Percentiles rank a stretch among this genome's conserved stretches.
These are phyloP conservation scores for Pherbina coryleti DNA, from an alignment of 2,888 invertebrate species.

Conservation along the genomic window DNA sequence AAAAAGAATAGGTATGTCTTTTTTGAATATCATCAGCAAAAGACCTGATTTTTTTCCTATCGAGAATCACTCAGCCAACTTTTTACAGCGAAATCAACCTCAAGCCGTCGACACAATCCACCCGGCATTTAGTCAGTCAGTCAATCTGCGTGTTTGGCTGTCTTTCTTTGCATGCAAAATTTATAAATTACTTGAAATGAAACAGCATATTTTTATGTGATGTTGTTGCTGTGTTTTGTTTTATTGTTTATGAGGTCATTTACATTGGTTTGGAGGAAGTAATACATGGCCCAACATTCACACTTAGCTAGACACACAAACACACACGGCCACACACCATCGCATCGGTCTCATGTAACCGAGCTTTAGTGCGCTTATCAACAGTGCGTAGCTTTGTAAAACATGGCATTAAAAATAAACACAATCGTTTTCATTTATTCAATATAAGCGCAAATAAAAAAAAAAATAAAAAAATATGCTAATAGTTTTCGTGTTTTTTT, in stretches of 20 bases:
- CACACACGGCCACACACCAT: too few species aligned
- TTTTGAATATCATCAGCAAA: too few species aligned
- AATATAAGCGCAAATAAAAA: not conserved
- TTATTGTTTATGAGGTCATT: slow-evolving; percentile 15
- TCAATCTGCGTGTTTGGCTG: not conserved
- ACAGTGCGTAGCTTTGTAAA: slow-evolving; percentile 10
- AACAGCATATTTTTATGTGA: not conserved
- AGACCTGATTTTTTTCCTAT: too few species aligned
- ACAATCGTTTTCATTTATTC: not conserved
- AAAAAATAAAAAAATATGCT: slow-evolving; percentile 1
- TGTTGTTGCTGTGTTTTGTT: slow-evolving; percentile 15
- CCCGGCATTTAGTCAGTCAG: not conserved
- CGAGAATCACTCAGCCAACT: too few species aligned
- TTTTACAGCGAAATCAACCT: not conserved
- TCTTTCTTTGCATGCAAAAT: slow-evolving; percentile 12
- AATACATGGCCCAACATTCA: too few species aligned
- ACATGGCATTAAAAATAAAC: slow-evolving; percentile 8
- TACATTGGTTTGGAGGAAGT: not conserved
- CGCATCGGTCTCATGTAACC: slow-evolving; percentile 6
- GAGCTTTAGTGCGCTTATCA: slow-evolving; percentile 7
- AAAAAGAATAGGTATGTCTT: too few species aligned
- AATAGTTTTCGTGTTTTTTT: slow-evolving; percentile 1
- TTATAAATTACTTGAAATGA: slow-evolving; percentile 15
- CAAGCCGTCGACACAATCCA: not conserved
- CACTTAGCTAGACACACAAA: too few species aligned